Evolutionary conservation across 2,113 vertebrate genomes (phyloP), one percentile per base, ranked within the genome.

Genomic region (Sprattus sprattus): DNA sequence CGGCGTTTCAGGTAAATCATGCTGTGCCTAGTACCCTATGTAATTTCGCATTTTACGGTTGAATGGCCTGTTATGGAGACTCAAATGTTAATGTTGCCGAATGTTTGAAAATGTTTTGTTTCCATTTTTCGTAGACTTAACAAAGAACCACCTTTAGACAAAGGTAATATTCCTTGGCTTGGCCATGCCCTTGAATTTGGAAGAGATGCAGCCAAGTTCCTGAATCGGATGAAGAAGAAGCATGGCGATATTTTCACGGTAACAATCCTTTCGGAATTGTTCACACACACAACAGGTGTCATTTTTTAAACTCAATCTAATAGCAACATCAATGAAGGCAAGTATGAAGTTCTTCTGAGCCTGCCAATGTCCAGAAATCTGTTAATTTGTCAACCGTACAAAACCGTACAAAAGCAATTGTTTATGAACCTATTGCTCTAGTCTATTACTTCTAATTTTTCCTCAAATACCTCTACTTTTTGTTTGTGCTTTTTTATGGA

Each of bases 211-310:
- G 94, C 95, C 67, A 92, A 92, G 85, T 97, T 98, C 91, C 91
- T 98, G 82, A 64, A 91, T 0, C 86, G 92, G 81, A 98, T 98
- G 97, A 97, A 96, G 91, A 89, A 92, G 71, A 97, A 96, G 82
- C 95, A 97, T 3, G 97, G 97, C 0, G 96, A 97, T 83, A 95
- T 97, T 82, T 98, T 97, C 83, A 97, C 97, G 0, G 97, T 97
- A 88, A 93, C 94, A 39, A 82, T 49, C 46, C 49, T 2, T 1
- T 39, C 39, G 39, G 1, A 39, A 39, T 39, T 39, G 2, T 39
- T 39, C 60, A 52, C 45, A 13, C 18, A 64, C n/a, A 5, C 39
- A 18, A 20, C 64, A 71, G 64, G n/a, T 71, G 64, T 3, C 1
- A 39, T 10, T 44, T 78, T 11, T 78, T 10, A 16, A 28, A 32